Percentiles rank a stretch among this genome's conserved stretches.
Evolutionary conservation across 1,140 invertebrate species (phyloP).

Genomic region (Drosophila yakuba): DNA sequence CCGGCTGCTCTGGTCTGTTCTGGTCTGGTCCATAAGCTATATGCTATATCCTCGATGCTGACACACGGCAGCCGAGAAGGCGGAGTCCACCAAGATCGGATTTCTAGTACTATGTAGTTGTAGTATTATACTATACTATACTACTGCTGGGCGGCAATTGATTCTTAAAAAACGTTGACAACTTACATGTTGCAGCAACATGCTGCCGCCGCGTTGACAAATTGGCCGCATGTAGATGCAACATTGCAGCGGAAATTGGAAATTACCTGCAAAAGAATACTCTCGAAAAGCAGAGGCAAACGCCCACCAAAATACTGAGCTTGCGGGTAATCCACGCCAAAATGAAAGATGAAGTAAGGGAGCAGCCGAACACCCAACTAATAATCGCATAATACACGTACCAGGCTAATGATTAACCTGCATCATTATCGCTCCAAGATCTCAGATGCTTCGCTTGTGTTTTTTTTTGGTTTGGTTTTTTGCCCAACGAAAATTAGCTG

Average conservation of each 20-base stretch:
- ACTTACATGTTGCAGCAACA: slow-evolving; percentile 75
- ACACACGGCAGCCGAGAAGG: slow-evolving; percentile 76
- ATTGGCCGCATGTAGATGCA: slow-evolving; percentile 52
- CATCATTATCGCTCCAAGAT: slow-evolving; percentile 82
- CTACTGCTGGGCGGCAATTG: slow-evolving; percentile 68
- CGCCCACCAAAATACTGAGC: slow-evolving; percentile 60
- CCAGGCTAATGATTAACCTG: slow-evolving; percentile 82
- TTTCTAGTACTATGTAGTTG: slow-evolving; percentile 36
- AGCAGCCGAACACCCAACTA: slow-evolving; percentile 49
- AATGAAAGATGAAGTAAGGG: slow-evolving; percentile 1
- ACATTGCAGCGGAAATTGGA: slow-evolving; percentile 76
- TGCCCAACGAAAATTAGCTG: slow-evolving; percentile 76
- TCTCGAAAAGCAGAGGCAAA: slow-evolving; percentile 38
- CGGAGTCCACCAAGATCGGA: slow-evolving; percentile 64
- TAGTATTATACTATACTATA: background rate
- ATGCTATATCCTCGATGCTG: slow-evolving; percentile 44
- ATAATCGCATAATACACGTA: slow-evolving; percentile 84
- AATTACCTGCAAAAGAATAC: slow-evolving; percentile 67
- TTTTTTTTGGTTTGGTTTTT: slow-evolving; percentile 36
- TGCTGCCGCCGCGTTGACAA: slow-evolving; percentile 75
- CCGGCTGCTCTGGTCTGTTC: background rate
- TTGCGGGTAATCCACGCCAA: slow-evolving; percentile 41
- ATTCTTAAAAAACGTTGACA: slow-evolving; percentile 79
- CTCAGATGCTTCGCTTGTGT: slow-evolving; percentile 28
- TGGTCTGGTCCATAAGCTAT: background rate